Conservation (phyloP, 1,140 invertebrate genomes). For the Wasmannia auropunctata region DNA sequence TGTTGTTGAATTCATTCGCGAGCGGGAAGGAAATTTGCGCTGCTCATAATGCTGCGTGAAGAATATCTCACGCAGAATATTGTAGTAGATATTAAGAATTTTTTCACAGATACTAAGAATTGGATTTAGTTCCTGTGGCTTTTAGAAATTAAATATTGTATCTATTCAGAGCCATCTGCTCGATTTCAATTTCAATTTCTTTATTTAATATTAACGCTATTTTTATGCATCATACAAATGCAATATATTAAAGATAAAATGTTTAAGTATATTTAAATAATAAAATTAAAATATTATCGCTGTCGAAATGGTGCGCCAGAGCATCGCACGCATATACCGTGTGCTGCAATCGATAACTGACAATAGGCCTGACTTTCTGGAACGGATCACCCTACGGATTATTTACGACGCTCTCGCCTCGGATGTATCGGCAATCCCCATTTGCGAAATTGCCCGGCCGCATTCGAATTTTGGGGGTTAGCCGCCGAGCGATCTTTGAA, state of each 20-base stretch:
- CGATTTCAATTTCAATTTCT: neutral
- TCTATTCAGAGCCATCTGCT: neutral
- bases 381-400: conserved; percentile 40
- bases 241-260: neutral
- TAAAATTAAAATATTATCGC: neutral
- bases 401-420: conserved; percentile 34
- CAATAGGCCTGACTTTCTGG: conserved; percentile 36
- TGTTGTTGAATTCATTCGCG: conserved; percentile 32
- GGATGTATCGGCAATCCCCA: conserved; percentile 68
- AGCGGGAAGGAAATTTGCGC: neutral
- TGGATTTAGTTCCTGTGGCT: neutral
- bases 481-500: conserved; percentile 46
- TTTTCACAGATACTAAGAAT: neutral
- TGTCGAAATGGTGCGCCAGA: neutral
- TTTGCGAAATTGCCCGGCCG: conserved; percentile 69
- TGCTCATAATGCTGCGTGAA: neutral
- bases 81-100: too few relatives aligned
- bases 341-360: conserved; percentile 8
- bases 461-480: conserved; percentile 61
- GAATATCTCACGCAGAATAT: neutral
- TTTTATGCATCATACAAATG: neutral
- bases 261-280: neutral
- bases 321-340: neutral
- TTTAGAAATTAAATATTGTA: neutral
- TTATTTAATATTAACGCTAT: neutral